phyloP scores from a whole-genome alignment of 2,888 invertebrate species.

The Nysson spinosus region DNA sequence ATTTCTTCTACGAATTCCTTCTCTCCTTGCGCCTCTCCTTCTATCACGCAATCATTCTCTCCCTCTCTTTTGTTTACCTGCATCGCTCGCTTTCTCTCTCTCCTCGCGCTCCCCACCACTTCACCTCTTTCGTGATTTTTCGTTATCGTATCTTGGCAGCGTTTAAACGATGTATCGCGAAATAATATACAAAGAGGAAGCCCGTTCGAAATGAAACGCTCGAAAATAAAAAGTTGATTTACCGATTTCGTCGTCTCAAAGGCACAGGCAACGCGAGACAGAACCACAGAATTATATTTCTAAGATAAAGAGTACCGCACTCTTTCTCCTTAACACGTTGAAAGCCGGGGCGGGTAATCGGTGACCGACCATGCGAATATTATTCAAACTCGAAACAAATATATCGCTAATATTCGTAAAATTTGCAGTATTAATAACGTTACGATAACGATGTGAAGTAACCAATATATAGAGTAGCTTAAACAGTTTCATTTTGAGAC shows the following conservation, averaged over 20 bases:
- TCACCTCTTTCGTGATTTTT: conserved; percentile 20
- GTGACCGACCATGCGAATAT: no score
- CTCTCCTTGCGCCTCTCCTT: conserved; percentile 10
- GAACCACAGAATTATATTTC: conserved; percentile 27
- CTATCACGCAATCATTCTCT: conserved; percentile 14
- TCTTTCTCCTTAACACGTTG: no score
- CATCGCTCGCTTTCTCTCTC: conserved; percentile 1
- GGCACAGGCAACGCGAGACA: conserved; percentile 72
- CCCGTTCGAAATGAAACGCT: conserved; percentile 62
- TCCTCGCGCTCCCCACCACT: not conserved
- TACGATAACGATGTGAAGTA: no score
- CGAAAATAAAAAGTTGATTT: conserved; percentile 48
- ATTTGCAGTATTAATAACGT: no score
- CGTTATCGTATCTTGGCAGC: conserved; percentile 66
- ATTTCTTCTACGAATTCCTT: conserved; percentile 32
- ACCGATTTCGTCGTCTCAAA: conserved; percentile 45
- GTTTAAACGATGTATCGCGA: conserved; percentile 68
- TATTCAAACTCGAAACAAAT: no score
- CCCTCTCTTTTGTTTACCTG: conserved; percentile 10
- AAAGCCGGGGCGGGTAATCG: no score
- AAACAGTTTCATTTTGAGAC: no score
- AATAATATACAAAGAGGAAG: conserved; percentile 64
- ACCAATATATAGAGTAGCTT: no score
- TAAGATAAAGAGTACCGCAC: no score
- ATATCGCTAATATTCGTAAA: no score